Base-by-base conservation (phyloP, 2,113 vertebrate species). In the Aix galericulata region DNA sequence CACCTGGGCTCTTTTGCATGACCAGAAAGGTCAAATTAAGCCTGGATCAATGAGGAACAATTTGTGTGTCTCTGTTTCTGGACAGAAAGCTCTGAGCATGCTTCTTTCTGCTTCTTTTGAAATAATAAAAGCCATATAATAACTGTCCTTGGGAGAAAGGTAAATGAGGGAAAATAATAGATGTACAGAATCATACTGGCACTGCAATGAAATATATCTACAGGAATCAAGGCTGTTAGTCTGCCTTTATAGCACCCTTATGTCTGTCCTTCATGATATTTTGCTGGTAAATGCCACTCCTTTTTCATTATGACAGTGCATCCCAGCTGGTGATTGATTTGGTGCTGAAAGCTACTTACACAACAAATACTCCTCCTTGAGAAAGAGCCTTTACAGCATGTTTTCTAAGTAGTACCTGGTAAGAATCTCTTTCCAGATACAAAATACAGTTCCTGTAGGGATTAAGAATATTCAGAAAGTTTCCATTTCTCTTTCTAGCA, bases 311-410 rank as follows among this genome's bases (percentile, higher is more conserved):
- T 53, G 63, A 40, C 44, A 83, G 32, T 11, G 20, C 38, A n/a
- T 38, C 62, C 1, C 71, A 86, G 48, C 53, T 68, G 38, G 14
- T 60, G 67, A 92, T 48, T 56, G 88, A 85, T 82, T 32, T 69
- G 72, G 8, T 64, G 29, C 63, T 88, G 86, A 44, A 77, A 95
- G 25, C 44, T 34, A 36, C 36, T 59, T 21, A 48, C 22, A 50
- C 29, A 77, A 74, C 50, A 73, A 88, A 50, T 29, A 34, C 10
- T 50, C 18, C 42, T 76, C 38, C 13, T 26, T 53, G 67, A 79
- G 78, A 76, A 82, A 71, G 9, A 25, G 27, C 23, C 6, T 2
- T 44, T 79, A 31, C 31, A 59, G 50, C 0, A 1, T 1, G 1
- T 66, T 93, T 77, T 23, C 55, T 68, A 62, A 72, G 38, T 44